Conservation (phyloP, 2,888 invertebrate genomes). For the Eupithecia inturbata region DNA sequence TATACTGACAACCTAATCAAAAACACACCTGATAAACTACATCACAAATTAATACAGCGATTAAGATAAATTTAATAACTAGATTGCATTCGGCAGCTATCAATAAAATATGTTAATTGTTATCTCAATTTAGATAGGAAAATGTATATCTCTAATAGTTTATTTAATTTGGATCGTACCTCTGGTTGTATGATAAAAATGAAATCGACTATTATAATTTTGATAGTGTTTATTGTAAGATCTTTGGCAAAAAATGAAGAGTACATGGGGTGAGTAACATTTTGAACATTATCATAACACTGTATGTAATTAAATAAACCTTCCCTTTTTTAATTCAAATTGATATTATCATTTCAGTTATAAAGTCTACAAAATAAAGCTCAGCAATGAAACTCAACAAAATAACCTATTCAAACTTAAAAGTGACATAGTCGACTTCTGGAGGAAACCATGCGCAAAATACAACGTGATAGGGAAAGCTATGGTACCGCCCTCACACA, state of each 20-base stretch:
- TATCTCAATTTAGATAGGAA: conserved; percentile 5
- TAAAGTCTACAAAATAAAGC: conserved; percentile 64
- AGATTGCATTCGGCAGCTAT: conserved; percentile 10
- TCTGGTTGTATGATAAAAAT: conserved; percentile 2
- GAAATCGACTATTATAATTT: conserved; percentile 9
- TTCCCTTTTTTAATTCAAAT: not conserved
- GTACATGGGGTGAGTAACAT: conserved; percentile 60
- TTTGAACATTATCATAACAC: not conserved
- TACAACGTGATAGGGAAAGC: conserved; percentile 59
- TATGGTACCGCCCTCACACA: conserved; percentile 67
- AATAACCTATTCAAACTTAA: conserved; percentile 54
- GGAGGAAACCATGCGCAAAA: conserved; percentile 62
- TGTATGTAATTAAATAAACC: no score
- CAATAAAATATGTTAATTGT: conserved; percentile 10
- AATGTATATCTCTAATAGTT: not conserved
- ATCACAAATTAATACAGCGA: conserved; percentile 14
- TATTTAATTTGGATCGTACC: not conserved
- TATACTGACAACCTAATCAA: not conserved
- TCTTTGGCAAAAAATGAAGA: conserved; percentile 61
- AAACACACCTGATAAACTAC: not conserved
- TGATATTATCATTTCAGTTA: conserved; percentile 51
- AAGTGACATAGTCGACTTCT: conserved; percentile 63
- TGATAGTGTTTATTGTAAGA: conserved; percentile 39
- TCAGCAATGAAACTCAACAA: conserved; percentile 56
- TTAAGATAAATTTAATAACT: conserved; percentile 18